Evolutionary conservation across 2,113 vertebrate genomes (phyloP), one percentile per base, ranked within the genome.

Genomic region (Melanerpes formicivorus): DNA sequence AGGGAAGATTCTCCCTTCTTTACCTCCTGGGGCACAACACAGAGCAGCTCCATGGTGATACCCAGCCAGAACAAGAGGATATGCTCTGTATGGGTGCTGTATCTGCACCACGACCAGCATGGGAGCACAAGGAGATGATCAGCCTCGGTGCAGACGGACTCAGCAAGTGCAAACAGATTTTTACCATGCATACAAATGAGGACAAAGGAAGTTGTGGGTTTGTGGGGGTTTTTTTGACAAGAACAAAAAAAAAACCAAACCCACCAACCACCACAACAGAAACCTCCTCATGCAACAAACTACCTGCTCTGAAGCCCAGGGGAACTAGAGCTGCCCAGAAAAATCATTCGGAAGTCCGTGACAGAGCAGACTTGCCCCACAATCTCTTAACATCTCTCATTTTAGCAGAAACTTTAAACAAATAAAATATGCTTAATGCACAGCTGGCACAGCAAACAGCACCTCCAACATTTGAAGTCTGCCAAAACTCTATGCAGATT

Each of bases 161-260:
- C 88, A 21, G 56, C 60, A 87, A 94, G 90, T 56, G 87, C 94
- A 93, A 94, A 87, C 80, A 89, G 84, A 83, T 93, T 93, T 96
- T 92, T 48, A 81, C 77, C 75, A n/a, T 37, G 84, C 15, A 1
- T 75, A 59, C 70, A 82, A 90, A 83, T 60, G 44, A 82, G 77
- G 86, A n/a, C 88, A 92, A 50, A 27, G 50, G 90, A 87, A 81
- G 55, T 13, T 90, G 94, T 19, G 18, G 40, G 40, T 11, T 40
- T 40, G 40, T 40, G 40, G 40, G 37, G 40, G 37, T 46, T 52
- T 25, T 52, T 91, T 84, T 88, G 44, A 88, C 55, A 90, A 81
- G 29, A 85, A 84, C 11, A 40, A 40, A 40, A 27, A 42, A 65
- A 42, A 32, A 60, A 14, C 18, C 59, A 13, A 40, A 40, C 40